phyloP scores from a whole-genome alignment of 2,888 invertebrate genomes.

The Cephonodes hylas region DNA sequence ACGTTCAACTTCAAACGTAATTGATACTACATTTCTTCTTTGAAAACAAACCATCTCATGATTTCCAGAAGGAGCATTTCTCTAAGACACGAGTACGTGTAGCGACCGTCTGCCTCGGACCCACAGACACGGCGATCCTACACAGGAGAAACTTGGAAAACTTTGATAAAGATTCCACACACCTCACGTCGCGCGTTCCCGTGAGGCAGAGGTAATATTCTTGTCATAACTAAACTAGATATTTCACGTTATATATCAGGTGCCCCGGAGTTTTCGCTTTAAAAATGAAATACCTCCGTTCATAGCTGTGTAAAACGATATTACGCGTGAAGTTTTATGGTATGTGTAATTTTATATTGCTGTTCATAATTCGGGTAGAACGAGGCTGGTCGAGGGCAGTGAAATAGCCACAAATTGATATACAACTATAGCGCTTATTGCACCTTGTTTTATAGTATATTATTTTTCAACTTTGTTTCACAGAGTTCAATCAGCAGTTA shows the following conservation, averaged over 20 bases:
- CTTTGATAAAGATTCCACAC: slow-evolving; percentile 42
- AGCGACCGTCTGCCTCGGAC: slow-evolving; percentile 66
- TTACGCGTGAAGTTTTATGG: background rate
- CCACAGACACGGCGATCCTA: slow-evolving; percentile 68
- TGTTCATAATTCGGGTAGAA: too few relatives aligned
- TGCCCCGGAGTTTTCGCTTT: slow-evolving; percentile 4
- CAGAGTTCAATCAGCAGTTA: slow-evolving; percentile 68
- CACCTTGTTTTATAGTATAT: too few relatives aligned
- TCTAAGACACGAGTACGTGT: slow-evolving; percentile 56
- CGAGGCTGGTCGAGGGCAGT: too few relatives aligned
- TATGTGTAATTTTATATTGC: background rate
- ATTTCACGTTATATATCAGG: slow-evolving; percentile 13
- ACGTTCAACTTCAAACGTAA: background rate
- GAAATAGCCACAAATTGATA: too few relatives aligned
- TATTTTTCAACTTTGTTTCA: slow-evolving; percentile 16
- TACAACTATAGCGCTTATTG: too few relatives aligned
- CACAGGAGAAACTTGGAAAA: slow-evolving; percentile 49
- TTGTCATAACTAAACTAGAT: slow-evolving; percentile 12
- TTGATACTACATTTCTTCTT: background rate
- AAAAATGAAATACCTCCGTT: background rate
- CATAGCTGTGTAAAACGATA: slow-evolving; percentile 11
- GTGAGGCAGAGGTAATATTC: slow-evolving; percentile 59
- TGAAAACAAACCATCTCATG: background rate
- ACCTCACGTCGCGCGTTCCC: slow-evolving; percentile 43
- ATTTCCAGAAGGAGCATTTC: slow-evolving; percentile 45